Evolutionary conservation across 2,888 invertebrate genomes (phyloP), one percentile per base, ranked within the genome.

Genomic region (Dicyrtomina minuta): DNA sequence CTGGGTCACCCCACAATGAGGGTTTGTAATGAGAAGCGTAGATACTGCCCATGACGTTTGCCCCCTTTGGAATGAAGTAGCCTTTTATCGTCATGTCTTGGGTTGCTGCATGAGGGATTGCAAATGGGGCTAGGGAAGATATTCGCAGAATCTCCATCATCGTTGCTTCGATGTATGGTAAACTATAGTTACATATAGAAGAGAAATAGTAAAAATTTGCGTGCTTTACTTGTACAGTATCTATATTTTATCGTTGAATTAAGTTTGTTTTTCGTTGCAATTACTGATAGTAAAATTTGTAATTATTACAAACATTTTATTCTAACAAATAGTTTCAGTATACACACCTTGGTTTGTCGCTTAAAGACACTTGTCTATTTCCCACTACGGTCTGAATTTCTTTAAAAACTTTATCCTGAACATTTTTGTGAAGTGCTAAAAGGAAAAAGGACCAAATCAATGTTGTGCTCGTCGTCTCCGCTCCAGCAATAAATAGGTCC

Each of bases 401-500:
- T 22, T 72, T 10, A n/a, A 70, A 70, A 15, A 74, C 56, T 22
- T 59, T 26, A 17, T 75, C 68, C 56, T 77, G 77, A 4, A 70
- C 55, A 3, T 72, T 22, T 2, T 1, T 24, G n/a, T 43, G 60
- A 1, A 43, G 13, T 13, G 60, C 60, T 6, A 60, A 43, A 20
- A 1, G 72, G 72, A 53, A 75, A 66, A 20, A 60, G 66, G 51
- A 73, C 75, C 53, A 77, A 65, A 22, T 72, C 67, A 55, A 70
- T 73, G 67, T 72, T 33, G 26, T 60, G 17, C 43, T 43, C 15
- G 60, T 60, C 22, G 60, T 60, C 2, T 60, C 60, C 8, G 41
- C 33, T 3, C 60, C 60, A 60, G 41, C 60, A 43, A n/a, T 24
- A 13, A 60, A 60, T 2, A 60, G 17, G 39, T 60, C 60, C 20